phyloP scores from a whole-genome alignment of 2,888 invertebrate species.

The Zelleria hepariella region DNA sequence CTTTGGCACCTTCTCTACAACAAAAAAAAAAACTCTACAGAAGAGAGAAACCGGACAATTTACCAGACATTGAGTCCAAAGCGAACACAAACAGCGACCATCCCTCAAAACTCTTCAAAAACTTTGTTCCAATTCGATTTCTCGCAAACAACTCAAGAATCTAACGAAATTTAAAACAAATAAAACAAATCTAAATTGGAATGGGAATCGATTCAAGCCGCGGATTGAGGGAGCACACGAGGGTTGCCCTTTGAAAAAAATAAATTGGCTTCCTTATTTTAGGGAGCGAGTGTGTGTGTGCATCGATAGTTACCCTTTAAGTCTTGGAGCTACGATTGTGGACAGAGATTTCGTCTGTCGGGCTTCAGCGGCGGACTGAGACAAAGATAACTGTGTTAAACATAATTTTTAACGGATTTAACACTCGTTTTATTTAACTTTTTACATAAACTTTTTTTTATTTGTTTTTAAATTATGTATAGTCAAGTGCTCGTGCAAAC shows the following conservation, averaged over 20 bases:
- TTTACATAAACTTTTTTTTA: too few species aligned
- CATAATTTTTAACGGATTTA: too few species aligned
- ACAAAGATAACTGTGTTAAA: too few species aligned
- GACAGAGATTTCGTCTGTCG: too few species aligned
- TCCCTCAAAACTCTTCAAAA: neutral
- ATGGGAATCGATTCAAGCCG: neutral
- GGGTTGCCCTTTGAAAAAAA: neutral
- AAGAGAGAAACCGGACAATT: too few species aligned
- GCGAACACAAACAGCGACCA: conserved; percentile 6
- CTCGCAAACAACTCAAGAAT: neutral
- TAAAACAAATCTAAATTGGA: neutral
- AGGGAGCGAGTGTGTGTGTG: neutral
- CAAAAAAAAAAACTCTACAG: too few species aligned
- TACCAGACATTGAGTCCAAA: neutral
- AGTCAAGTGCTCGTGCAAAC: too few species aligned
- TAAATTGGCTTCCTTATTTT: conserved; percentile 1
- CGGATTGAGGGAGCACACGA: neutral
- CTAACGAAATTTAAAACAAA: neutral
- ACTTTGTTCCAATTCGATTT: neutral
- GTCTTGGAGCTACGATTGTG: neutral
- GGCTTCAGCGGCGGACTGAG: too few species aligned
- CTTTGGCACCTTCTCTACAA: too few species aligned
- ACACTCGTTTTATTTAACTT: too few species aligned
- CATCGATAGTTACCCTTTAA: neutral
- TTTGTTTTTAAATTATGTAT: too few species aligned